A percentile compares a stretch with the other conserved stretches of the same genome.
These are phyloP conservation scores for Athripsodes cinereus DNA, from an alignment of 2,888 invertebrate species.

Conservation along the genomic window DNA sequence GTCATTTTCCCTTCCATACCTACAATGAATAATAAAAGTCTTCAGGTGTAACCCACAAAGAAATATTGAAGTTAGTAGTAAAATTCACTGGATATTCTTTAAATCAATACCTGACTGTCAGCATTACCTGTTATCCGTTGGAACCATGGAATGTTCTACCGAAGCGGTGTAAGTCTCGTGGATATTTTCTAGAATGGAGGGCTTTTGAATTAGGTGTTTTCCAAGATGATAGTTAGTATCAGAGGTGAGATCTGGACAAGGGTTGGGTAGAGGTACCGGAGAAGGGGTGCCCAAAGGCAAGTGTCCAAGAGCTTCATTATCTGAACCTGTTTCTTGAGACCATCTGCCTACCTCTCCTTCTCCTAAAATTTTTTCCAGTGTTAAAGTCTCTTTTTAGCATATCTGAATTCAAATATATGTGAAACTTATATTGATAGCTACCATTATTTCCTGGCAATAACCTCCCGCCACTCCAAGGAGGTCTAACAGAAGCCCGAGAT, in stretches of 20 bases:
- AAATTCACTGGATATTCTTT: no score
- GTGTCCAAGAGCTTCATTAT: slow-evolving; percentile 58
- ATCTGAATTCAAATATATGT: not conserved
- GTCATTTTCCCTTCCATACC: slow-evolving; percentile 39
- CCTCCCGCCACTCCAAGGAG: slow-evolving; percentile 21
- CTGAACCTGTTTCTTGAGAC: slow-evolving; percentile 76
- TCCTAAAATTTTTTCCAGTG: slow-evolving; percentile 31
- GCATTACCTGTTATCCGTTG: slow-evolving; percentile 42
- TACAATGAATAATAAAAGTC: slow-evolving; percentile 25
- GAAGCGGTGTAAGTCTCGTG: slow-evolving; percentile 52
- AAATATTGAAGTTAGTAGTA: no score
- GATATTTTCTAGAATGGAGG: slow-evolving; percentile 53
- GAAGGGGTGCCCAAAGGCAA: slow-evolving; percentile 45
- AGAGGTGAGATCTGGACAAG: slow-evolving; percentile 70
- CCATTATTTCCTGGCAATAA: slow-evolving; percentile 5
- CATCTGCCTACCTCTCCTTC: slow-evolving; percentile 54
- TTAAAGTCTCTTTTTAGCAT: not conserved
- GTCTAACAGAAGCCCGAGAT: slow-evolving; percentile 7
- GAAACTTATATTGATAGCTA: no score
- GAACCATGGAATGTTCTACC: slow-evolving; percentile 40
- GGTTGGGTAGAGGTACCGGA: slow-evolving; percentile 60
- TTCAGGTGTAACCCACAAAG: no score
- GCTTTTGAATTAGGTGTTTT: slow-evolving; percentile 46
- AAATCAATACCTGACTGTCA: no score
- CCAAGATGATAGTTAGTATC: slow-evolving; percentile 52